phyloP scores from a whole-genome alignment of 2,888 invertebrate species.

The Hemaris fuciformis region DNA sequence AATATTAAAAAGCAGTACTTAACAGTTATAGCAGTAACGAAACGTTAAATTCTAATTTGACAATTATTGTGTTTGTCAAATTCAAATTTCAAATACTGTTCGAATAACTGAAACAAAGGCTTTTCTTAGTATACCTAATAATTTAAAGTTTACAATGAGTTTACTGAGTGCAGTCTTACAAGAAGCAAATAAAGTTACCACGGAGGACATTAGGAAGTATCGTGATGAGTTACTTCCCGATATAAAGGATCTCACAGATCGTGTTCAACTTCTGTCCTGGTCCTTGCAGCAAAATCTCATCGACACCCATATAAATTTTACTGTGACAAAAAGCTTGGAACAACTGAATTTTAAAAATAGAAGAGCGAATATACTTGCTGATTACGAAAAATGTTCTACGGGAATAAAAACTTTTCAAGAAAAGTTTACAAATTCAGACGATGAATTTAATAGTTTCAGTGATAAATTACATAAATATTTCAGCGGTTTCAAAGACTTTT shows the following conservation, averaged over 20 bases:
- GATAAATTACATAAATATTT: slow-evolving; percentile 50
- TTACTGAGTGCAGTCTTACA: slow-evolving; percentile 63
- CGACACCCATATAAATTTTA: slow-evolving; percentile 61
- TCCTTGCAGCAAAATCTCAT: slow-evolving; percentile 66
- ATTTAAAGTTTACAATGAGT: slow-evolving; percentile 56
- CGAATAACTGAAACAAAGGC: slow-evolving; percentile 28
- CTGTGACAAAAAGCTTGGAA: slow-evolving; percentile 65
- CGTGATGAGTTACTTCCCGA: slow-evolving; percentile 53
- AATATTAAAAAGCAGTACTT: neutral
- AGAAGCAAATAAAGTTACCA: slow-evolving; percentile 59
- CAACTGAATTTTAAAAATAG: slow-evolving; percentile 67
- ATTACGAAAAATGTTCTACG: slow-evolving; percentile 43
- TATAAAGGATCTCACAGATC: slow-evolving; percentile 60
- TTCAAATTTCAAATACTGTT: slow-evolving; percentile 24
- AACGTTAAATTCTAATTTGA: neutral
- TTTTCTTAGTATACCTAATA: neutral
- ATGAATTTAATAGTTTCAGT: slow-evolving; percentile 50
- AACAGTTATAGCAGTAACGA: neutral
- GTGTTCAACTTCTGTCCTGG: slow-evolving; percentile 65
- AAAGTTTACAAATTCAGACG: slow-evolving; percentile 44
- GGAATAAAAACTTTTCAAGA: slow-evolving; percentile 41
- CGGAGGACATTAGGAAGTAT: slow-evolving; percentile 56
- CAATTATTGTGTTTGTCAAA: neutral
- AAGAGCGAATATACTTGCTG: slow-evolving; percentile 53
- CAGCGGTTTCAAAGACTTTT: slow-evolving; percentile 49